Percentiles rank a stretch among this genome's conserved stretches.
These are phyloP conservation scores for Nothobranchius kuhntae DNA, from an alignment of 2,113 vertebrate species.

Conservation along the genomic window DNA sequence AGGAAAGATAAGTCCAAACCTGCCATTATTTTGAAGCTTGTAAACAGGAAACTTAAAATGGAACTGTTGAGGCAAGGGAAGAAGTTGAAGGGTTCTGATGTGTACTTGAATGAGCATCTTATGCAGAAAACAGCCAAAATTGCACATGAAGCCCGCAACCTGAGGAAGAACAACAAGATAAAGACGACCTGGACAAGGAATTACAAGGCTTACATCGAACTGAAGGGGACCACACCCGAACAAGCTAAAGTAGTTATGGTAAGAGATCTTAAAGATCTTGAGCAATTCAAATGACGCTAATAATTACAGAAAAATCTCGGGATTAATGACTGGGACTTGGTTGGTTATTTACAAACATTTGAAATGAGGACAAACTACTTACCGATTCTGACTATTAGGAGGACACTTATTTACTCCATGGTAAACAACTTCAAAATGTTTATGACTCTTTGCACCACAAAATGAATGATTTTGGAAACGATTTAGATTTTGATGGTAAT, in stretches of 20 bases:
- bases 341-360: background rate
- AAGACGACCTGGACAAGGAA: background rate
- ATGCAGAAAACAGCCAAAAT: background rate
- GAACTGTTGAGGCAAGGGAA: background rate
- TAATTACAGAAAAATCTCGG: background rate
- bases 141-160: background rate
- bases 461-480: too few species aligned
- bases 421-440: too few species aligned
- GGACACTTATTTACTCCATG: too few species aligned
- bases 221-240: background rate
- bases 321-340: background rate
- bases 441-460: too few species aligned
- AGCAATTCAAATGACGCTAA: background rate
- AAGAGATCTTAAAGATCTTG: too few species aligned
- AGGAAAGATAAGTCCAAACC: background rate
- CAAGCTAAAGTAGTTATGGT: too few species aligned
- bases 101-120: background rate
- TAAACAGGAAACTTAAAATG: background rate
- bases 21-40: background rate
- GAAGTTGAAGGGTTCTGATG: background rate
- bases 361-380: too few species aligned
- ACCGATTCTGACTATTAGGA: too few species aligned
- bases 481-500: too few species aligned
- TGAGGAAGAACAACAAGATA: background rate
- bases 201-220: background rate